Percentiles rank a stretch among this genome's conserved stretches.
Conservation (phyloP, 1,140 invertebrate species). For the Drosophila kikkawai region DNA sequence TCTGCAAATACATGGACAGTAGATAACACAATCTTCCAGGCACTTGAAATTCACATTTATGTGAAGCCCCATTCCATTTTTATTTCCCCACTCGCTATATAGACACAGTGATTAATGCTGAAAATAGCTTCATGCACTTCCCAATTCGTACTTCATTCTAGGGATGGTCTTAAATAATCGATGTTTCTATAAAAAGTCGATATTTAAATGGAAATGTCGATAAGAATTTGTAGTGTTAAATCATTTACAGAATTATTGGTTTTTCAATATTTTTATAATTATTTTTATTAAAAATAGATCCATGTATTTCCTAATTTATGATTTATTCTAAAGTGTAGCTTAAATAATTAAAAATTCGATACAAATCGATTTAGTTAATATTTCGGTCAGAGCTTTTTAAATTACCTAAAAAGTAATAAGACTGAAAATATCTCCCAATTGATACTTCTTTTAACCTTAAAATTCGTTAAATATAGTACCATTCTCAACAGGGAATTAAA, state of each 20-base stretch:
- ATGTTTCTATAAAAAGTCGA: background rate
- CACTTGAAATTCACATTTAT: constrained; percentile 7
- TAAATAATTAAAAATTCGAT: background rate
- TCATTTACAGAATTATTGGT: too few relatives aligned
- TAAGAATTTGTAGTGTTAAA: background rate
- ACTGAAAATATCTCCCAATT: too few relatives aligned
- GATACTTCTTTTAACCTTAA: too few relatives aligned
- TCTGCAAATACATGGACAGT: constrained; percentile 19
- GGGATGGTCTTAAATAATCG: background rate
- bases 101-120: constrained; percentile 31
- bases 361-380: background rate
- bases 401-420: background rate
- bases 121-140: constrained; percentile 19
- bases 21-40: constrained; percentile 22
- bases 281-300: background rate
- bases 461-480: too few relatives aligned
- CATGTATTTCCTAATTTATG: background rate
- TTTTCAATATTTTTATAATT: too few relatives aligned
- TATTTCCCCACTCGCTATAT: constrained; percentile 1
- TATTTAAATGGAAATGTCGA: background rate
- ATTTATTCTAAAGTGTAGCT: too few relatives aligned
- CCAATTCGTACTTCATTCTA: background rate
- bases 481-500: too few relatives aligned
- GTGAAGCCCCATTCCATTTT: background rate
- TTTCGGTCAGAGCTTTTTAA: background rate